phyloP scores from a whole-genome alignment of 2,797 vertebrate genomes.

The Carcharodon carcharias region DNA sequence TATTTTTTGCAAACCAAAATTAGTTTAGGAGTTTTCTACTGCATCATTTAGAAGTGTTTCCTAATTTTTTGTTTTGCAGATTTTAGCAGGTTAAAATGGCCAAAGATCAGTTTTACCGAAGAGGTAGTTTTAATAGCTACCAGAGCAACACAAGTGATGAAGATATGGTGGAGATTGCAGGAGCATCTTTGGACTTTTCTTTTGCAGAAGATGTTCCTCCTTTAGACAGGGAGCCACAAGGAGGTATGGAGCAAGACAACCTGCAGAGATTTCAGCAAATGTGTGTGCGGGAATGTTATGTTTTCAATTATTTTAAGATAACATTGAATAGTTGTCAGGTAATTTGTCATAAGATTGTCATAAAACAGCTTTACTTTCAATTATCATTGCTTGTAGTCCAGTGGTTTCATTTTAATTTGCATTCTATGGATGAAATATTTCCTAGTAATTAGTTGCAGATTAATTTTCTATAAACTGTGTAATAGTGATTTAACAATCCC shows the following conservation, averaged over 20 bases:
- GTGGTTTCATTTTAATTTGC: neutral
- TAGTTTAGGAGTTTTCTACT: neutral
- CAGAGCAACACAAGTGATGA: constrained; percentile 75
- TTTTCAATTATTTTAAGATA: neutral
- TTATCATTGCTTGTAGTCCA: neutral
- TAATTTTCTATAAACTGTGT: neutral
- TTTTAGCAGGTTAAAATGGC: constrained; percentile 60
- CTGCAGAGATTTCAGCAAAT: neutral
- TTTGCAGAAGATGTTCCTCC: constrained; percentile 75
- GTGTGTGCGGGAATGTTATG: neutral
- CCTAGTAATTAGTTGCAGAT: neutral
- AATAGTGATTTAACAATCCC: neutral
- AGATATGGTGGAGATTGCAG: constrained; percentile 83
- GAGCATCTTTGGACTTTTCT: constrained; percentile 73
- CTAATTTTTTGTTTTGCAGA: neutral
- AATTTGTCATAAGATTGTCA: neutral
- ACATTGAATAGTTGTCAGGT: neutral
- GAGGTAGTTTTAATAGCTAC: constrained; percentile 67
- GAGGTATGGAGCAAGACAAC: constrained; percentile 57
- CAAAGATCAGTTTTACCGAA: constrained; percentile 58
- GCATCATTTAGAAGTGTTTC: neutral
- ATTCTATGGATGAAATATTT: neutral
- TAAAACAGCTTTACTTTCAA: neutral
- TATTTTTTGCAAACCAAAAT: neutral
- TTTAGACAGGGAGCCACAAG: constrained; percentile 62